Conservation (phyloP, 1,140 invertebrate species). For the Tetramorium parvispinum region DNA sequence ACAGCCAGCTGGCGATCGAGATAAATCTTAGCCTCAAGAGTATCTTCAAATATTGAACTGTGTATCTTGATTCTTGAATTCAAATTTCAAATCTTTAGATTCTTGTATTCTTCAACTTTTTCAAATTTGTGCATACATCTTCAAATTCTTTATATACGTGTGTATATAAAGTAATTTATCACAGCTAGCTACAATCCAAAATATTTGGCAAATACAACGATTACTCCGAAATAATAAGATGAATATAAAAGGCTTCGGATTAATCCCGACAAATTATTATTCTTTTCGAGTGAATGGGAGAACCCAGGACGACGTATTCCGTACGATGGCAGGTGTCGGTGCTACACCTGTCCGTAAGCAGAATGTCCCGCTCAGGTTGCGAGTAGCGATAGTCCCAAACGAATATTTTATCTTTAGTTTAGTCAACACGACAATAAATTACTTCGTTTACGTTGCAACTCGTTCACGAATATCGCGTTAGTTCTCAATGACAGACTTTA, state of each 20-base stretch:
- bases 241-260: background rate
- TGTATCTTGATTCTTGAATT: background rate
- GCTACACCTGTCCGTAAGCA: slow-evolving; percentile 77
- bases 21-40: background rate
- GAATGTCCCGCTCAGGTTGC: slow-evolving; percentile 68
- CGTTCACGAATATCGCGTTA: background rate
- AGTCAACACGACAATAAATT: slow-evolving; percentile 25
- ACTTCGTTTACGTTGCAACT: slow-evolving; percentile 8
- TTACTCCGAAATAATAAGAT: background rate
- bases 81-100: background rate
- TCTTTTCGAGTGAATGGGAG: slow-evolving; percentile 43
- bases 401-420: slow-evolving; percentile 51
- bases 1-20: background rate
- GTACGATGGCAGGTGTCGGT: slow-evolving; percentile 76
- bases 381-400: slow-evolving; percentile 52
- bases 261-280: slow-evolving; percentile 35
- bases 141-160: background rate
- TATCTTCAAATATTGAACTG: background rate
- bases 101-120: background rate
- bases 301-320: slow-evolving; percentile 34
- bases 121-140: background rate
- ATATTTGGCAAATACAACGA: background rate
- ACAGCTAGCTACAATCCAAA: background rate
- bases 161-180: background rate
- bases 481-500: slow-evolving; percentile 6